A percentile compares a stretch with the other conserved stretches of the same genome.
Evolutionary conservation across 2,797 vertebrate species (phyloP).

Genomic region (Myotis pilosus): DNA sequence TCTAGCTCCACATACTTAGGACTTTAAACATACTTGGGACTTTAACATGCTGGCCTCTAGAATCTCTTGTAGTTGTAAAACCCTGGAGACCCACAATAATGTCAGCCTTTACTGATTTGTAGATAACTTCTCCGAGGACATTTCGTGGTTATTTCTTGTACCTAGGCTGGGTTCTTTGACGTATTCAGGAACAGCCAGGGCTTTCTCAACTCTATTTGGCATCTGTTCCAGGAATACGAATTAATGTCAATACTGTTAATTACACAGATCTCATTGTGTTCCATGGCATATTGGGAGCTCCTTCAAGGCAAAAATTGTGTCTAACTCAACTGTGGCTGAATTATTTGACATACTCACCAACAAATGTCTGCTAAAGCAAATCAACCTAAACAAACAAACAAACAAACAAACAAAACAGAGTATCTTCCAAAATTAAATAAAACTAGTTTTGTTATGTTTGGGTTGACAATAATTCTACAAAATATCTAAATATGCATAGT

Average conservation of each 20-base stretch:
- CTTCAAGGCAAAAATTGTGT: background rate
- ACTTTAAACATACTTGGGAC: background rate
- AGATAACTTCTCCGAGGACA: background rate
- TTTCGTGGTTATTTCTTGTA: background rate
- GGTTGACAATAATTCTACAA: background rate
- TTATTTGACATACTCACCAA: background rate
- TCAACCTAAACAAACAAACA: constrained; percentile 2
- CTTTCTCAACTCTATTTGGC: background rate
- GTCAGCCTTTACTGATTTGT: background rate
- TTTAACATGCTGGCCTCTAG: background rate
- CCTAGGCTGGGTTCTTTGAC: background rate
- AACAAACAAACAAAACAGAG: background rate
- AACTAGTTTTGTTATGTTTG: background rate
- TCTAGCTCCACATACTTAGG: background rate
- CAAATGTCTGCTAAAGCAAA: constrained; percentile 20
- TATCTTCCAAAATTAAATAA: constrained; percentile 29
- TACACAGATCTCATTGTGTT: background rate
- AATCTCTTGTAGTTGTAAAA: background rate
- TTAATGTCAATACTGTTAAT: background rate
- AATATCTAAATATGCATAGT: background rate
- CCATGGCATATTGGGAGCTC: background rate
- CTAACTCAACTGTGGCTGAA: background rate
- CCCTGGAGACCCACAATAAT: background rate
- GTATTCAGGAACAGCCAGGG: background rate
- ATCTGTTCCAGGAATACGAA: background rate